Evolutionary conservation across 2,113 vertebrate species (phyloP).

Genomic region (Gracilinanus agilis): DNA sequence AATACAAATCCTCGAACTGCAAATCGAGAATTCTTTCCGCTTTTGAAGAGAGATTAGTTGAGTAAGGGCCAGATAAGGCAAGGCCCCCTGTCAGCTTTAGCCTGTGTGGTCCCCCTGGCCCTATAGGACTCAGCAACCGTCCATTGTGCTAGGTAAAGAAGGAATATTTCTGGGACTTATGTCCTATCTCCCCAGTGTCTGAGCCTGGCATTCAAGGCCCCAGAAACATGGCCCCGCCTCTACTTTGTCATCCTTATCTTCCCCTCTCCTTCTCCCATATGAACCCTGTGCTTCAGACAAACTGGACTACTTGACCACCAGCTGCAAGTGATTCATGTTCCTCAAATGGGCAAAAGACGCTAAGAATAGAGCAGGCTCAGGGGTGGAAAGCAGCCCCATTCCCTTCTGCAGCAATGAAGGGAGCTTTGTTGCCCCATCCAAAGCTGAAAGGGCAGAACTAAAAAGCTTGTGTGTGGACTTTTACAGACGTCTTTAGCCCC

Average conservation of each 20-base stretch:
- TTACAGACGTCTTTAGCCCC: background rate
- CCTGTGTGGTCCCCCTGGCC: background rate
- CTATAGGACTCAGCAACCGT: background rate
- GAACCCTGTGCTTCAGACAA: background rate
- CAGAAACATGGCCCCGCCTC: background rate
- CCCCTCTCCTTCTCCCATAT: background rate
- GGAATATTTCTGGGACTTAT: background rate
- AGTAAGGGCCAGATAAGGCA: background rate
- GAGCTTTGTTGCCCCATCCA: background rate
- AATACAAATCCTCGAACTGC: background rate
- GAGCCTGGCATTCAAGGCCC: background rate
- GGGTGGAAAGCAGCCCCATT: background rate
- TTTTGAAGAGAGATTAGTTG: background rate
- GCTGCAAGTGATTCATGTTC: background rate
- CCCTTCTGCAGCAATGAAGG: background rate
- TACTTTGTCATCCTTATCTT: background rate
- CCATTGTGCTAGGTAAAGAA: background rate
- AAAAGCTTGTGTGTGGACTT: slow-evolving; percentile 2
- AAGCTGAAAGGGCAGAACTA: background rate
- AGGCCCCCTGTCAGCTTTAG: background rate
- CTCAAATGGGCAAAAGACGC: slow-evolving; percentile 2
- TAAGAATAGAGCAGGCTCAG: background rate
- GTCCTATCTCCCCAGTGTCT: background rate
- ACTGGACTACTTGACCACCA: background rate
- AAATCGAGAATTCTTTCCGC: background rate